A percentile compares a stretch with the other conserved stretches of the same genome.
Conservation (phyloP, 2,113 vertebrate genomes). For the Nothobranchius furzeri region DNA sequence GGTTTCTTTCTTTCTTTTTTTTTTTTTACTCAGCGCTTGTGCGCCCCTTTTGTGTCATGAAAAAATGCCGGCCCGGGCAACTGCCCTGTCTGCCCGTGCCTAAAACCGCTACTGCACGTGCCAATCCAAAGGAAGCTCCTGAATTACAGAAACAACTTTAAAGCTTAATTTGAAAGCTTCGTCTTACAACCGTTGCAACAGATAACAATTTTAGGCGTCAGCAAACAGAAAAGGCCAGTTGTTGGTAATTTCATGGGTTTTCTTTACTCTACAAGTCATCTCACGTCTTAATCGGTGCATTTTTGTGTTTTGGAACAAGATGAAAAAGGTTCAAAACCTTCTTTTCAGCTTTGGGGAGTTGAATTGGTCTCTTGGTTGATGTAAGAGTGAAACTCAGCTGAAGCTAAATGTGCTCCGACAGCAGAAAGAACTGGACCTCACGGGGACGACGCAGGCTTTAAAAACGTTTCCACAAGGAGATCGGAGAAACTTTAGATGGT, state of each 20-base stretch:
- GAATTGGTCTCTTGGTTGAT: conserved; percentile 10
- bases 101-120: too few species aligned
- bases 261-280: conserved; percentile 19
- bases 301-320: neutral
- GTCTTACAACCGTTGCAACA: neutral
- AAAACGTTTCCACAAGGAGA: conserved; percentile 38
- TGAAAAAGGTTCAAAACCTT: conserved; percentile 2
- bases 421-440: conserved; percentile 40
- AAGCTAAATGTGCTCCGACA: conserved; percentile 29
- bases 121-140: conserved; percentile 30
- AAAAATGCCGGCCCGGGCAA: too few species aligned
- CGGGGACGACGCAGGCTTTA: conserved; percentile 35
- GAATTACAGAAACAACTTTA: neutral
- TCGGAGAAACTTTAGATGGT: neutral
- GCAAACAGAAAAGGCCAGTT: conserved; percentile 40
- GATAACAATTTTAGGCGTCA: conserved; percentile 37
- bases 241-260: conserved; percentile 39
- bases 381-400: conserved; percentile 9
- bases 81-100: too few species aligned
- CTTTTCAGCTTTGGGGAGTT: conserved; percentile 9
- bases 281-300: neutral
- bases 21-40: too few species aligned
- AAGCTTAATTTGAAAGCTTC: conserved; percentile 19
- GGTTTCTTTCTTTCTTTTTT: too few species aligned
- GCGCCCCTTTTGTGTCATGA: too few species aligned